Evolutionary conservation across 35 echinoderm and acorn worm species (phyloP).

Genomic region (Stichopus chloronotus): DNA sequence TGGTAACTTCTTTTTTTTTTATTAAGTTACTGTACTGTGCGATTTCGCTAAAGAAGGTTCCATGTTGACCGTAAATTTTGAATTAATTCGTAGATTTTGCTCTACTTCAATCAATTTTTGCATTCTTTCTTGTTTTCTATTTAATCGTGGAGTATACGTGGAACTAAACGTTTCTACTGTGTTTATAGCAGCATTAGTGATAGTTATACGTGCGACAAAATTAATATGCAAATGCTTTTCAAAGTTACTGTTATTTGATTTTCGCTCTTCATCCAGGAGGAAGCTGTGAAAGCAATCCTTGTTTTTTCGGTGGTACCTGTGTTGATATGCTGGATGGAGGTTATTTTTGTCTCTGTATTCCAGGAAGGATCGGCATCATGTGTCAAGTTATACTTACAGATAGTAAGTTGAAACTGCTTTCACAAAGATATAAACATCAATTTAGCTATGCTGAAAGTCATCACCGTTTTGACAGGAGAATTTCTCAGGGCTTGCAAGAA

Average conservation of each 20-base stretch:
- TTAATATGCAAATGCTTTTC: neutral
- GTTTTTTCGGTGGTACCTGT: constrained; percentile 37
- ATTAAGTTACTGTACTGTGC: no score
- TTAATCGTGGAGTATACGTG: no score
- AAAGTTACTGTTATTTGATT: neutral
- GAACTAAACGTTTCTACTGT: no score
- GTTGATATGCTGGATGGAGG: constrained; percentile 7
- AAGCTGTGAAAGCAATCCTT: neutral
- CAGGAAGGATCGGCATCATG: neutral
- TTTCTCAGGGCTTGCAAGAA: neutral
- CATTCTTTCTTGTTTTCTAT: no score
- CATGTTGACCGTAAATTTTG: no score
- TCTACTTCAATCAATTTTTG: no score
- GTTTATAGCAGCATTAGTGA: no score
- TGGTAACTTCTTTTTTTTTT: no score
- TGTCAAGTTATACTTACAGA: neutral
- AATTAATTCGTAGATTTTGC: no score
- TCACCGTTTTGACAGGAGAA: neutral
- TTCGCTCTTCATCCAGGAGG: constrained; percentile 12
- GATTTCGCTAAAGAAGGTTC: no score
- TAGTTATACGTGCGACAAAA: no score
- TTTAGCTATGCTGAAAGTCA: neutral
- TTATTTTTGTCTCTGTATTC: constrained; percentile 31
- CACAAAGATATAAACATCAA: neutral
- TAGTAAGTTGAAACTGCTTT: neutral